Percentiles rank a stretch among this genome's conserved stretches.
phyloP scores from a whole-genome alignment of 1,140 invertebrate species.

The Drosophila littoralis region DNA sequence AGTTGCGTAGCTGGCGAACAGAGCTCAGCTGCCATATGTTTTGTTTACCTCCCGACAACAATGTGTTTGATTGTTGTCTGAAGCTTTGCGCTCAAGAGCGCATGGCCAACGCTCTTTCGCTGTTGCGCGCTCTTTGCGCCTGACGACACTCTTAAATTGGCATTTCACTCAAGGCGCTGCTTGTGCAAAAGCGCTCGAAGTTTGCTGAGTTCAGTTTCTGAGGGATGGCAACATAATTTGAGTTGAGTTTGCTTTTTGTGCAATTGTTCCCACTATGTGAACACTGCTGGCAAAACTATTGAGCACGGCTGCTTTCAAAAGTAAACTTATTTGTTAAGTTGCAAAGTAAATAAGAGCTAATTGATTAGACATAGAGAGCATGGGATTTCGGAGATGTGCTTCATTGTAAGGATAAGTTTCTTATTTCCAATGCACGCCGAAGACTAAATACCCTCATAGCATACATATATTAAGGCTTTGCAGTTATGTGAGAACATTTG shows the following conservation, averaged over 20 bases:
- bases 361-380: too few species aligned
- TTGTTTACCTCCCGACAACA: slow-evolving; percentile 44
- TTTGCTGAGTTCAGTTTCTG: slow-evolving; percentile 18
- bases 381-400: too few species aligned
- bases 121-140: neutral
- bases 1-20: neutral
- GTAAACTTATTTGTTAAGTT: too few species aligned
- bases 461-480: too few species aligned
- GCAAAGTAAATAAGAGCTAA: too few species aligned
- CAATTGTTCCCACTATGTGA: slow-evolving; percentile 57
- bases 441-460: too few species aligned
- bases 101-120: neutral
- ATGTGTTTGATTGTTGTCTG: slow-evolving; percentile 6
- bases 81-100: slow-evolving; percentile 6
- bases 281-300: slow-evolving; percentile 25
- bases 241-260: slow-evolving; percentile 15
- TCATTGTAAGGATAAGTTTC: too few species aligned
- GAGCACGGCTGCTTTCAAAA: neutral
- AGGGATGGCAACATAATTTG: slow-evolving; percentile 11
- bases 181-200: slow-evolving; percentile 3
- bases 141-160: slow-evolving; percentile 6
- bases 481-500: too few species aligned
- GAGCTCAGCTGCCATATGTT: slow-evolving; percentile 36
- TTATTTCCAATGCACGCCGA: too few species aligned
- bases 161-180: slow-evolving; percentile 4